A percentile compares a stretch with the other conserved stretches of the same genome.
Evolutionary conservation across 1,140 invertebrate species (phyloP).

Genomic region (Hormaphis cornu): DNA sequence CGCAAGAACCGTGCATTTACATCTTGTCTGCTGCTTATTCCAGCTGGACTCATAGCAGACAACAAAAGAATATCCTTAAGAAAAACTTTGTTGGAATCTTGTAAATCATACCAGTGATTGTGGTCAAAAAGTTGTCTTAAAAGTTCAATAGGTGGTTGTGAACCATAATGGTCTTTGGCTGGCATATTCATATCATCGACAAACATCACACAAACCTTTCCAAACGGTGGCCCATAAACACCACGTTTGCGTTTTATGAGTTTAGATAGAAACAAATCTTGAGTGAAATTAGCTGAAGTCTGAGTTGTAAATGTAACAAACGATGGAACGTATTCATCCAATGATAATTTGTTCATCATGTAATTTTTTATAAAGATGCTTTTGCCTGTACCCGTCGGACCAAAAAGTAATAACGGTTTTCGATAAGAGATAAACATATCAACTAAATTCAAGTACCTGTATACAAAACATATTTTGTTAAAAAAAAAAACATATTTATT

Average conservation of each 20-base stretch:
- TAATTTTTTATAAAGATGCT: slow-evolving; percentile 80
- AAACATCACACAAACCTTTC: slow-evolving; percentile 69
- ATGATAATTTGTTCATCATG: slow-evolving; percentile 65
- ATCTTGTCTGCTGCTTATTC: slow-evolving; percentile 74
- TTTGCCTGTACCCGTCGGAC: slow-evolving; percentile 88
- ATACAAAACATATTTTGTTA: neutral
- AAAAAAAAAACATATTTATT: too few species aligned
- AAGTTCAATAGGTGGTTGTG: slow-evolving; percentile 82
- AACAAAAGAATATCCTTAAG: slow-evolving; percentile 71
- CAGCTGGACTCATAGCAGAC: slow-evolving; percentile 75
- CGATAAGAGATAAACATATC: slow-evolving; percentile 57
- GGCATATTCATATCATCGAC: slow-evolving; percentile 93
- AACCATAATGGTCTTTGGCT: slow-evolving; percentile 71
- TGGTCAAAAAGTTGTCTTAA: slow-evolving; percentile 83
- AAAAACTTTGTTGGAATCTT: slow-evolving; percentile 63
- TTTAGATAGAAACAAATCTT: slow-evolving; percentile 78
- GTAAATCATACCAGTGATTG: slow-evolving; percentile 71
- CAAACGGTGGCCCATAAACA: slow-evolving; percentile 68
- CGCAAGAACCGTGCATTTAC: slow-evolving; percentile 74
- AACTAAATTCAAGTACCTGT: slow-evolving; percentile 49
- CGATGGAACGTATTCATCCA: slow-evolving; percentile 63
- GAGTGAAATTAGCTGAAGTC: slow-evolving; percentile 67
- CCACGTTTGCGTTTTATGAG: slow-evolving; percentile 54
- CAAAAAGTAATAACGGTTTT: slow-evolving; percentile 67
- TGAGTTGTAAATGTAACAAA: slow-evolving; percentile 84